Evolutionary conservation across 2,797 vertebrate genomes (phyloP), one percentile per base, ranked within the genome.

Genomic region (Sorex maritimensis): DNA sequence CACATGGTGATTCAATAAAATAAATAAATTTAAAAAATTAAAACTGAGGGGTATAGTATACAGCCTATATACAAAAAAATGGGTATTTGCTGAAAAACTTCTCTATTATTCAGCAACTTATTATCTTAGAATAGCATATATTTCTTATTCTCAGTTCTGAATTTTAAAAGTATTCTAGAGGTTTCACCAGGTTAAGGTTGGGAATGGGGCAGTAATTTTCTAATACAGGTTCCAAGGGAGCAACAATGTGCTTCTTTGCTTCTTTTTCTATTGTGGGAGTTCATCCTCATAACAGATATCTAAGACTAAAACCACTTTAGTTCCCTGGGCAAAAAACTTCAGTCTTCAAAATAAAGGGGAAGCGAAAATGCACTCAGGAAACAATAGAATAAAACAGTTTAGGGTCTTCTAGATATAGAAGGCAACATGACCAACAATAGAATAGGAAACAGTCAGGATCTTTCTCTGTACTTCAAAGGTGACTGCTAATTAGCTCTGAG

Each of bases 41-140:
- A 94, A 93, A 30, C 11, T 69, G 71, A 3, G 73, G 80, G 71
- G 14, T 92, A 87, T 71, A 82, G 28, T 23, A 90, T 87, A 94
- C 44, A 38, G 41, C 12, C 44, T 72, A 55, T 86, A 67, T 13
- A 65, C 24, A 26, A 28, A 67, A 67, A 28, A 44, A 34, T 34
- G 10, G 28, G 30, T 46, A 81, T 65, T 55, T 86, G 12, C 26
- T 82, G 15, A 71, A 61, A 74, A 61, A 4, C 17, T 52, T 88
- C 89, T 86, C 65, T 41, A n/a, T 41, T 75, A 44, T 12, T n/a
- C 15, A 92, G 0, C 89, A 34, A 67, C 11, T 88, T 28, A 21
- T 9, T 58, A 81, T 24, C 49, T 92, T 82, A 46, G 82, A 74
- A 55, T 6, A 81, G 28, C 2, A 46, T 4, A 65, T 49, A 44